phyloP scores from a whole-genome alignment of 1,140 invertebrate genomes.

The Contarinia nasturtii region DNA sequence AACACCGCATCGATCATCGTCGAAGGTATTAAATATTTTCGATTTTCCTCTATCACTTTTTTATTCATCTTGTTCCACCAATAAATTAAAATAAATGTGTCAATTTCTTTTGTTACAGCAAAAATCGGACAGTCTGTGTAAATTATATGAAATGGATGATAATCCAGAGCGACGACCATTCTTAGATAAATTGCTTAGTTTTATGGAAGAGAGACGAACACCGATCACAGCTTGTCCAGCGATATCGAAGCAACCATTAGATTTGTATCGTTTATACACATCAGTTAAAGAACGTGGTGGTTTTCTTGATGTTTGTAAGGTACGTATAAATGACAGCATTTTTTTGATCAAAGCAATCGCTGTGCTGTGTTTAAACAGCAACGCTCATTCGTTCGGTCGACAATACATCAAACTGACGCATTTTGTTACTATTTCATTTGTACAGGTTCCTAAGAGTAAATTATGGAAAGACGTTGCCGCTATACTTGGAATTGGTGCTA shows the following conservation, averaged over 20 bases:
- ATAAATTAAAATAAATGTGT: too few relatives aligned
- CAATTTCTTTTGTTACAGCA: too few relatives aligned
- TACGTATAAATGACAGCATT: too few relatives aligned
- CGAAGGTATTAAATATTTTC: too few relatives aligned
- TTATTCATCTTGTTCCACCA: background rate
- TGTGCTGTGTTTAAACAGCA: too few relatives aligned
- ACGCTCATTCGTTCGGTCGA: too few relatives aligned
- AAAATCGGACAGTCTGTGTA: slow-evolving; percentile 78
- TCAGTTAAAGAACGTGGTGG: slow-evolving; percentile 90
- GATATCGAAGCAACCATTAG: slow-evolving; percentile 93
- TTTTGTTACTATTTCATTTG: background rate
- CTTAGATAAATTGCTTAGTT: slow-evolving; percentile 79
- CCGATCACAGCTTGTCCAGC: slow-evolving; percentile 89
- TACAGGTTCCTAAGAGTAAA: slow-evolving; percentile 90
- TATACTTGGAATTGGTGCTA: slow-evolving; percentile 79
- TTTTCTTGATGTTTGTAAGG: slow-evolving; percentile 86
- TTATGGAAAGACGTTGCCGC: slow-evolving; percentile 97
- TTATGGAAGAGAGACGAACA: slow-evolving; percentile 83
- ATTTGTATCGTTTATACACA: slow-evolving; percentile 89
- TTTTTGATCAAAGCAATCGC: too few relatives aligned
- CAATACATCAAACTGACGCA: background rate
- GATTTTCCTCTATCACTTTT: too few relatives aligned
- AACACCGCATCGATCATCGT: slow-evolving; percentile 1
- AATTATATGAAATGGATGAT: slow-evolving; percentile 93
- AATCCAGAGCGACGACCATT: slow-evolving; percentile 76